phyloP scores from a whole-genome alignment of 2,113 vertebrate genomes.

The Salvelinus sp. region DNA sequence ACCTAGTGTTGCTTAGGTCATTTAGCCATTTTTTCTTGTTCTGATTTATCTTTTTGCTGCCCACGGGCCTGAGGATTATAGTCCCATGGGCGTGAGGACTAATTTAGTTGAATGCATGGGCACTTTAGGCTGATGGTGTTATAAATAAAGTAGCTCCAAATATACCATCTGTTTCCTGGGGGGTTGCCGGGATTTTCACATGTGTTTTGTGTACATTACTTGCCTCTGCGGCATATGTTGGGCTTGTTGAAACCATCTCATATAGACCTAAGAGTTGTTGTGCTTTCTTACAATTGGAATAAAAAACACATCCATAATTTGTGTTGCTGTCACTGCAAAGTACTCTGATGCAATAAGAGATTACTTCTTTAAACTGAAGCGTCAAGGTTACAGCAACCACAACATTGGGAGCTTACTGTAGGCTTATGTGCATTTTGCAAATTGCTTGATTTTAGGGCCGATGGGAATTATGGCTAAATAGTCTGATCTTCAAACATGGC shows the following conservation, averaged over 20 bases:
- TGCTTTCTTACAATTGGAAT: slow-evolving; percentile 5
- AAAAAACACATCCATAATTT: background rate
- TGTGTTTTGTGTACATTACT: background rate
- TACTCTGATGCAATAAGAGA: slow-evolving; percentile 2
- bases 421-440: slow-evolving; percentile 16
- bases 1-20: background rate
- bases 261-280: background rate
- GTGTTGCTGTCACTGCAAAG: slow-evolving; percentile 12
- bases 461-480: slow-evolving; percentile 23
- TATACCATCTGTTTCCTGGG: background rate
- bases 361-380: background rate
- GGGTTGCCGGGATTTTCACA: background rate
- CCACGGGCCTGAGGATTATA: background rate
- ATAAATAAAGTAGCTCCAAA: background rate
- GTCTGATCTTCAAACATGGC: slow-evolving; percentile 13
- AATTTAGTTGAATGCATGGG: background rate
- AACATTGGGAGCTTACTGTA: slow-evolving; percentile 27
- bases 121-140: background rate
- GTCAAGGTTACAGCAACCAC: slow-evolving; percentile 29
- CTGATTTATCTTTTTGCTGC: background rate
- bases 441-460: slow-evolving; percentile 30
- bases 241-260: slow-evolving; percentile 6
- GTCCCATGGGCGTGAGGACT: background rate
- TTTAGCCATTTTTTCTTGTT: background rate
- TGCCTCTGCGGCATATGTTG: slow-evolving; percentile 1